A percentile compares a stretch with the other conserved stretches of the same genome.
Conservation (phyloP, 2,797 vertebrate species). For the Chiloscyllium punctatum region DNA sequence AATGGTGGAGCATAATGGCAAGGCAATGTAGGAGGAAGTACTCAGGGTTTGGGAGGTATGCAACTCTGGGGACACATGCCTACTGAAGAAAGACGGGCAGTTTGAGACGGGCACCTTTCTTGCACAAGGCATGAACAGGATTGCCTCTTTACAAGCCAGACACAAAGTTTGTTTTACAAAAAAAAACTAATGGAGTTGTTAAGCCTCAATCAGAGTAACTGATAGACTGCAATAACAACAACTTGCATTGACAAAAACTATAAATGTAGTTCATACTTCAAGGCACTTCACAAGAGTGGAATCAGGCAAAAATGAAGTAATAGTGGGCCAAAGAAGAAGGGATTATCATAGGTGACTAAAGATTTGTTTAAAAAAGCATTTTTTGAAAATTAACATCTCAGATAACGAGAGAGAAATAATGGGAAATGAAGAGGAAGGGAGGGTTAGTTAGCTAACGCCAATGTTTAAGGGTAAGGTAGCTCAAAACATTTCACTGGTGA, state of each 20-base stretch:
- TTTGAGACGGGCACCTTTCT: background rate
- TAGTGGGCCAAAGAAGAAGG: background rate
- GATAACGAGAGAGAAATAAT: too few relatives aligned
- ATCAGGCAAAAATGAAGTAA: background rate
- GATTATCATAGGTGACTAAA: background rate
- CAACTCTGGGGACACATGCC: too few relatives aligned
- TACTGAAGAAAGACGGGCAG: too few relatives aligned
- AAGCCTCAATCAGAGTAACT: background rate
- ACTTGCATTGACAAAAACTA: background rate
- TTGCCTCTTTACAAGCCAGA: background rate
- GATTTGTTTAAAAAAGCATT: background rate
- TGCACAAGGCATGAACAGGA: too few relatives aligned
- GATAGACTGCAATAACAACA: background rate
- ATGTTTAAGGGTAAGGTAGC: too few relatives aligned
- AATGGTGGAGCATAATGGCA: too few relatives aligned
- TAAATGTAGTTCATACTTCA: background rate
- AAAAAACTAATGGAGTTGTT: background rate
- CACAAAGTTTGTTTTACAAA: background rate
- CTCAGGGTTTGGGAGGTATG: too few relatives aligned
- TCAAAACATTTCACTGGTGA: too few relatives aligned
- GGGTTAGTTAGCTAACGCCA: too few relatives aligned
- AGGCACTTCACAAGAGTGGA: background rate
- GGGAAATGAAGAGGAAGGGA: too few relatives aligned
- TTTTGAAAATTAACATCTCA: background rate
- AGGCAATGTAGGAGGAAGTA: too few relatives aligned